Percentiles rank a stretch among this genome's conserved stretches.
phyloP scores from a whole-genome alignment of 2,888 invertebrate genomes.

The Stegophylla sp. region DNA sequence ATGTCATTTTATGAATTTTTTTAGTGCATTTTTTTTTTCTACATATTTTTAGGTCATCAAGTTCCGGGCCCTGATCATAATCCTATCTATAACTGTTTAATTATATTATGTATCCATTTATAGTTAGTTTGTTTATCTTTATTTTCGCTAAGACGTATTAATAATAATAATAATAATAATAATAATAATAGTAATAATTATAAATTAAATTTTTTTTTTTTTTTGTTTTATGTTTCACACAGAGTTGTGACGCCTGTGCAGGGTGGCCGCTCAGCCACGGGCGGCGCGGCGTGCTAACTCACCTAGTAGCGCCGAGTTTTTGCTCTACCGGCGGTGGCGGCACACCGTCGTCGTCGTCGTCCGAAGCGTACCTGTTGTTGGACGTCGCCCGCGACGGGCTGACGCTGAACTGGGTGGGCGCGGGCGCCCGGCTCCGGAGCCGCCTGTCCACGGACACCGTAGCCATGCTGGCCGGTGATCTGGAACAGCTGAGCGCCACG shows the following conservation, averaged over 20 bases:
- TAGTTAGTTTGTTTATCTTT: too few relatives aligned
- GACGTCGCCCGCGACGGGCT: constrained; percentile 64
- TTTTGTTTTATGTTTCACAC: not conserved
- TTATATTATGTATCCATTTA: too few relatives aligned
- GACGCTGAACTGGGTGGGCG: constrained; percentile 58
- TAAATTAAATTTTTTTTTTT: not conserved
- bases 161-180: too few relatives aligned
- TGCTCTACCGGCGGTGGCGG: constrained; percentile 63
- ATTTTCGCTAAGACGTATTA: not conserved
- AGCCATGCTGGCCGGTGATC: constrained; percentile 65
- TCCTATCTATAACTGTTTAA: too few relatives aligned
- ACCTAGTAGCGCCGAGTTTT: constrained; percentile 72
- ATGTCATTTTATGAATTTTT: too few relatives aligned
- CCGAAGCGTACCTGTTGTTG: constrained; percentile 74
- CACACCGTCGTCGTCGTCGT: constrained; percentile 70
- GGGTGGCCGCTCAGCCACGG: constrained; percentile 75
- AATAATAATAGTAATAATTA: too few relatives aligned
- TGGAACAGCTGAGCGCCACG: constrained; percentile 70
- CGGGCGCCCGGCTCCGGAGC: constrained; percentile 64
- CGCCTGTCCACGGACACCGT: constrained; percentile 63
- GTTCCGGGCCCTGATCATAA: too few relatives aligned
- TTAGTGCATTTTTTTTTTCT: too few relatives aligned
- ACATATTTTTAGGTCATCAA: too few relatives aligned
- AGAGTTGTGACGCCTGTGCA: constrained; percentile 67
- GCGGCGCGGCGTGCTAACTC: constrained; percentile 70